Conservation (phyloP, 2,113 vertebrate species). For the Dinomys branickii region DNA sequence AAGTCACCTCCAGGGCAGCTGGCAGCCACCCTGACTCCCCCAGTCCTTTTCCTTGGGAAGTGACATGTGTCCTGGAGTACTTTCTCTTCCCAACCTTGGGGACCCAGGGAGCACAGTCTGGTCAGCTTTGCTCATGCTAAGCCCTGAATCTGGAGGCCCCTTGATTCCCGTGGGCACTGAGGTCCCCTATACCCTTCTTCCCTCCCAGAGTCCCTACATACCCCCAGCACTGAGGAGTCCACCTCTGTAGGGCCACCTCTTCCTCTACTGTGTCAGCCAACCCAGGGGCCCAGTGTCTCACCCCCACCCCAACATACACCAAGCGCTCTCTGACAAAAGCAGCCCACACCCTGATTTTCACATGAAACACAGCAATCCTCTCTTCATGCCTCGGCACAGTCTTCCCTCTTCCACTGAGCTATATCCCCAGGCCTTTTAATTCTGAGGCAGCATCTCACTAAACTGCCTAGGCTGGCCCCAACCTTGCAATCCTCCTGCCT, state of each 20-base stretch:
- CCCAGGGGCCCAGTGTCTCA: neutral
- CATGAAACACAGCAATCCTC: neutral
- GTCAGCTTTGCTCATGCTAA: neutral
- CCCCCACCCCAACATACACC: neutral
- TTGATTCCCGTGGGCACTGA: neutral
- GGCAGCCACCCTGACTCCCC: neutral
- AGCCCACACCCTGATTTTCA: neutral
- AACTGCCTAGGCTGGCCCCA: neutral
- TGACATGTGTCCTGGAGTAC: too few relatives aligned
- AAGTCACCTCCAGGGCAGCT: neutral
- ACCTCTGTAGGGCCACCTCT: neutral
- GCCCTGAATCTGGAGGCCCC: neutral
- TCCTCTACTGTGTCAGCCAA: neutral
- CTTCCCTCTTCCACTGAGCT: neutral
- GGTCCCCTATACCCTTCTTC: accelerated
- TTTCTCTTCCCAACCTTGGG: too few relatives aligned
- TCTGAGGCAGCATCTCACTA: neutral
- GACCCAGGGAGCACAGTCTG: neutral
- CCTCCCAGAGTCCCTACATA: neutral
- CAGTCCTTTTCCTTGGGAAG: neutral
- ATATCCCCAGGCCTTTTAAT: neutral
- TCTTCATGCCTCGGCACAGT: too few relatives aligned
- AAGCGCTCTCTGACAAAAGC: neutral
- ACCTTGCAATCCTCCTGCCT: neutral
- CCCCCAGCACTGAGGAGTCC: neutral